These are phyloP conservation scores for Laspeyria flexula DNA, from an alignment of 2,888 invertebrate species.

Conservation along the genomic window DNA sequence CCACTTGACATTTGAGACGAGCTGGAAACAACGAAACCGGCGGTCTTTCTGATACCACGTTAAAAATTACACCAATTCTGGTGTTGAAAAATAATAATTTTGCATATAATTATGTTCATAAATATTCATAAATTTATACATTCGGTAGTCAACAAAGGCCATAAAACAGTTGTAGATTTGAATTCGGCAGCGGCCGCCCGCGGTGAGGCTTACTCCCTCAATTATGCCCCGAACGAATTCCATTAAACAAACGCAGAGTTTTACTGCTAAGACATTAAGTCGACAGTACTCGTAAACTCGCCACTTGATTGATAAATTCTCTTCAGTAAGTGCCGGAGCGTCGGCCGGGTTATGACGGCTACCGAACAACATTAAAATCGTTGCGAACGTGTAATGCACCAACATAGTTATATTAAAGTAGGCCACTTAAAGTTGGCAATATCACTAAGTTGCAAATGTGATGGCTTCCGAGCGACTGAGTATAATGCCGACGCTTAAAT, in stretches of 20 bases:
- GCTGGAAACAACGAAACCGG: too few relatives aligned
- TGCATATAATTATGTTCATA: conserved; percentile 30
- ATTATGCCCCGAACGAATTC: conserved; percentile 60
- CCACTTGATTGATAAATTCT: conserved; percentile 71
- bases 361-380: conserved; percentile 52
- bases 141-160: conserved; percentile 52
- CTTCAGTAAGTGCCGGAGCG: conserved; percentile 52
- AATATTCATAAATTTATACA: conserved; percentile 34
- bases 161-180: conserved; percentile 61
- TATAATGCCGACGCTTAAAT: conserved; percentile 25
- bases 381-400: conserved; percentile 44
- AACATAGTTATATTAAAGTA: conserved; percentile 44
- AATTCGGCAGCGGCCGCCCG: conserved; percentile 75
- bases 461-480: conserved; percentile 31
- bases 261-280: conserved; percentile 60
- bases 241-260: conserved; percentile 60
- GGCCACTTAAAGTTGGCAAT: conserved; percentile 48
- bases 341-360: conserved; percentile 60
- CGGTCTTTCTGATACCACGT: background rate
- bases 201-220: conserved; percentile 59
- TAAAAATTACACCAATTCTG: background rate
- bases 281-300: conserved; percentile 66
- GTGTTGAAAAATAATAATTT: conserved; percentile 23
- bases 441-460: conserved; percentile 46
- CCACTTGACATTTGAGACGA: too few relatives aligned